These are phyloP conservation scores for Campoletis sonorensis DNA, from an alignment of 1,140 invertebrate genomes.

Conservation along the genomic window DNA sequence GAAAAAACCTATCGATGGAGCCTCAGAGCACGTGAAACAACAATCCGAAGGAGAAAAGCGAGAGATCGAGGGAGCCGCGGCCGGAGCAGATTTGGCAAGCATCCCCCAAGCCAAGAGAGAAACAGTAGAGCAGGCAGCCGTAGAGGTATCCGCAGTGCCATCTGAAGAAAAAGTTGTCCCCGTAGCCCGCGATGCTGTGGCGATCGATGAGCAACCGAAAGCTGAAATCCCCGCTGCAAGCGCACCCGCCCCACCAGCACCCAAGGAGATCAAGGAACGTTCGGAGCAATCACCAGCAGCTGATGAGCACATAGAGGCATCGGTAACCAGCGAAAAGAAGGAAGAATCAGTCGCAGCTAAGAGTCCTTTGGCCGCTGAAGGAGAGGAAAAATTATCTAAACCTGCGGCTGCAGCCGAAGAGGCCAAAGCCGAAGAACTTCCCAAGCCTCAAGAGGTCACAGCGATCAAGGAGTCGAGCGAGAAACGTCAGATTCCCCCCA, in stretches of 20 bases:
- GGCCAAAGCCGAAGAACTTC: constrained; percentile 61
- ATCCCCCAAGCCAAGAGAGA: constrained; percentile 48
- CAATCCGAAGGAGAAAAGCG: constrained; percentile 53
- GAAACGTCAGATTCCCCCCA: constrained; percentile 54
- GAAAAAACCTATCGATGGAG: not conserved
- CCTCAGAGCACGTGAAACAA: not conserved
- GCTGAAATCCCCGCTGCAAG: constrained; percentile 49
- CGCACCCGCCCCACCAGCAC: constrained; percentile 40
- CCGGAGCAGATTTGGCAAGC: not conserved
- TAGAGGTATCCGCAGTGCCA: not conserved
- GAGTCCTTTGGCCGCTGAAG: not conserved
- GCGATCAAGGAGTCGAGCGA: constrained; percentile 45
- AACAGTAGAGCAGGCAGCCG: constrained; percentile 44
- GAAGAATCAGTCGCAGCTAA: constrained; percentile 21
- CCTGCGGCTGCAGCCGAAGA: constrained; percentile 40
- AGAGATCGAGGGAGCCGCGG: constrained; percentile 29
- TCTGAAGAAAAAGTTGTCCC: no score
- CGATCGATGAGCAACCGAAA: constrained; percentile 34
- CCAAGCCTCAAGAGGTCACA: constrained; percentile 64
- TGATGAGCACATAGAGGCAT: constrained; percentile 45
- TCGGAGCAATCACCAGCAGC: constrained; percentile 55
- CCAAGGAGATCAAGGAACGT: constrained; percentile 55
- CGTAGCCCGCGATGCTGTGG: not conserved
- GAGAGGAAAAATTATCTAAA: constrained; percentile 51
- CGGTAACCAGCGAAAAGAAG: constrained; percentile 45